Evolutionary conservation across 2,888 invertebrate genomes (phyloP), one percentile per base, ranked within the genome.

Genomic region (Hydraecia micacea): DNA sequence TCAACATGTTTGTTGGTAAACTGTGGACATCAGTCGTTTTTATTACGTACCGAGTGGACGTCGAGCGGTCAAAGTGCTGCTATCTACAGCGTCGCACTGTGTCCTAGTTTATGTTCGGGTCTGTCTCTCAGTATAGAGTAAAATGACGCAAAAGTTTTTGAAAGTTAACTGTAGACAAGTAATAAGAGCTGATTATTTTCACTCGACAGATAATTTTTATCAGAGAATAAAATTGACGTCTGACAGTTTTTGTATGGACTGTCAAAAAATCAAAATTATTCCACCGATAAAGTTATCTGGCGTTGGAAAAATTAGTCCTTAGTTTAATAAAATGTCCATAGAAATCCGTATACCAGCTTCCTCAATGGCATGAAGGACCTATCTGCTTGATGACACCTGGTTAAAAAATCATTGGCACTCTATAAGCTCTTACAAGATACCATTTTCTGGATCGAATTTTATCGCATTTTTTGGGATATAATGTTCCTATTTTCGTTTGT

Each of bases 1-100:
- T 85, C 86, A 87, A 89, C 83, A 87, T 87, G 83, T 81, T 87
- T 87, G 83, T 77, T 73, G 68, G 73, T 70, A 73, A 83, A 86
- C 85, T 77, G 81, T 79, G 77, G 73, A 79, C 77, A 85, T 87
- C 85, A 87, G 75, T 88, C 72, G 77, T 83, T 87, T 88, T 87
- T 88, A 86, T 86, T 85, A 84, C 84, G 83, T 75, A 83, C 73
- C 46, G 65, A 81, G 75, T 39, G 49, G 73, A 83, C 73, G 67
- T 79, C 68, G 58, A 80, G 80, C 28, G 84, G 84, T 79, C 84
- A 79, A 86, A 84, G 25, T 79, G 46, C 67, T 69, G 49, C 74
- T 65, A 73, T 72, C 83, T 76, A 65, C 75, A 28, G 70, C 52
- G 36, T 21, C 18, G 55, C 62, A 36, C 73, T 62, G 58, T 70